Conservation (phyloP, 53 echinoderm and acorn worm genomes). For the Mesocentrotus franciscanus region DNA sequence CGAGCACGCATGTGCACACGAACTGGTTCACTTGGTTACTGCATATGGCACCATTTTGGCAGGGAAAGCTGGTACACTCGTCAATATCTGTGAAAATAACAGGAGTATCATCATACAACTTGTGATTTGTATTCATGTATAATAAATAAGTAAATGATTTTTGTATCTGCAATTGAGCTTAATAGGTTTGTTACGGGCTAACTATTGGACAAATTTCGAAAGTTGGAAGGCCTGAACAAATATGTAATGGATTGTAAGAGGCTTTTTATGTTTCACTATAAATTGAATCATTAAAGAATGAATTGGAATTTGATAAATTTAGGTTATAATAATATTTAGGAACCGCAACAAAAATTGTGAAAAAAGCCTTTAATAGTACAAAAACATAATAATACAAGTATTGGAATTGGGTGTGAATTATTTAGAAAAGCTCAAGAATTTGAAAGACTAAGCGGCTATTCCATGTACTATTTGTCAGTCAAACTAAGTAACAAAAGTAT, state of each 20-base stretch:
- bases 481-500: background rate
- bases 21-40: conserved; percentile 40
- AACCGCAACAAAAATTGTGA: background rate
- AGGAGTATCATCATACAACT: background rate
- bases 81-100: conserved; percentile 52
- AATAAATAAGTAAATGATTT: background rate
- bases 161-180: background rate
- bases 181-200: too few relatives aligned
- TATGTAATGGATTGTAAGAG: too few relatives aligned
- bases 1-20: conserved; percentile 67
- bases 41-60: conserved; percentile 58
- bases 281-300: too few relatives aligned
- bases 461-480: background rate
- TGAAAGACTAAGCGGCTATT: background rate
- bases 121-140: background rate
- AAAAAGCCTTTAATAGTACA: background rate
- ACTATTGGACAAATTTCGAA: too few relatives aligned
- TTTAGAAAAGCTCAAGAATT: too few relatives aligned
- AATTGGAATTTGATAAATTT: too few relatives aligned
- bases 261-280: too few relatives aligned
- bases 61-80: conserved; percentile 60
- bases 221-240: too few relatives aligned
- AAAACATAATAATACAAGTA: background rate
- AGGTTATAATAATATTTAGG: too few relatives aligned
- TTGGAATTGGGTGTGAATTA: too few relatives aligned